Conservation (phyloP, 2,113 vertebrate genomes). For the Monopterus albus region DNA sequence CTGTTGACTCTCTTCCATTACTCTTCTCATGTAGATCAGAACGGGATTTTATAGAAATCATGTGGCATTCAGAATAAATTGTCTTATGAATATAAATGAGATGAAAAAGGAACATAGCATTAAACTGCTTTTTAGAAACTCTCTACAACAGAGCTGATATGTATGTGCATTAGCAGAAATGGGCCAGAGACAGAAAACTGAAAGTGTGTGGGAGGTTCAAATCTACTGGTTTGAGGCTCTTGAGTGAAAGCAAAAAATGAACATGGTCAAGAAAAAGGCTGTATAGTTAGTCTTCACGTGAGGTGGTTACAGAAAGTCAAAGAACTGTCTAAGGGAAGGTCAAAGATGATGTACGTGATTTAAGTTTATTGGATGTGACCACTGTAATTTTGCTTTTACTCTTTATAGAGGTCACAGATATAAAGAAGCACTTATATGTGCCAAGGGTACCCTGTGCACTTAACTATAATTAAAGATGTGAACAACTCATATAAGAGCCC, state of each 20-base stretch:
- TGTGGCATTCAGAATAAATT: conserved; percentile 9
- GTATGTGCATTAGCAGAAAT: conserved; percentile 29
- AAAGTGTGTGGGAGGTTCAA: conserved; percentile 14
- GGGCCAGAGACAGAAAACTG: conserved; percentile 9
- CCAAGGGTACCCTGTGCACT: conserved; percentile 16
- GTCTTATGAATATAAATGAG: not conserved
- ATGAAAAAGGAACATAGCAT: not conserved
- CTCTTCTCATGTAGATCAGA: not conserved
- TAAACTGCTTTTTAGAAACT: conserved; percentile 10
- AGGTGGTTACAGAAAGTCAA: not conserved
- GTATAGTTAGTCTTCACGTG: not conserved
- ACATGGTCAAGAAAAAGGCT: not conserved
- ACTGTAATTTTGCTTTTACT: conserved; percentile 14
- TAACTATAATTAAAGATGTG: conserved; percentile 48
- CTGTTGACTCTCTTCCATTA: not conserved
- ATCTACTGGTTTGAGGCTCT: not conserved
- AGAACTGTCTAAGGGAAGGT: not conserved
- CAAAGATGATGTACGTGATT: not conserved
- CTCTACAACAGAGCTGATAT: not conserved
- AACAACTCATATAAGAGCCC: conserved; percentile 59
- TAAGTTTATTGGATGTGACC: not conserved
- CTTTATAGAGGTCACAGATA: conserved; percentile 22
- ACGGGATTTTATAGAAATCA: not conserved
- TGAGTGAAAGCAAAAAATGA: not conserved
- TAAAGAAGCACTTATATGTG: conserved; percentile 12